These are phyloP conservation scores for Rhynchomys soricoides DNA, from an alignment of 2,113 vertebrate species.

Conservation along the genomic window DNA sequence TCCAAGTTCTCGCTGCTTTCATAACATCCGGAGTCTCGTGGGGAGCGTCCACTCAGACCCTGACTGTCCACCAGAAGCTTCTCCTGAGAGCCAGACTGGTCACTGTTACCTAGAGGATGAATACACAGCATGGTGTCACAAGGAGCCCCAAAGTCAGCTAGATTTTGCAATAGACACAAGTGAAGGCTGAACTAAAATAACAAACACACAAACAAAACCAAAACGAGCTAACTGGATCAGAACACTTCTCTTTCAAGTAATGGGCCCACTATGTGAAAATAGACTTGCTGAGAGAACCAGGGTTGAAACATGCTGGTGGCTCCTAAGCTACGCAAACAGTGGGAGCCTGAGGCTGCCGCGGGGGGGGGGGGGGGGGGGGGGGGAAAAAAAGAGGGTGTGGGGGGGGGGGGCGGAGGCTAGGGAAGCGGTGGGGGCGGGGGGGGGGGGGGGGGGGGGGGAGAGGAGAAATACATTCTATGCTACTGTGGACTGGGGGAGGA, in stretches of 20 bases:
- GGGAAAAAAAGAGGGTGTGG: no score
- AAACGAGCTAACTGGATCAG: neutral
- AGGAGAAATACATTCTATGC: no score
- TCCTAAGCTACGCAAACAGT: neutral
- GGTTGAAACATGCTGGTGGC: neutral
- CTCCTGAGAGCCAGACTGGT: slow-evolving; percentile 96
- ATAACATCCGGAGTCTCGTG: slow-evolving; percentile 98
- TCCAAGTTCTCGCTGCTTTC: slow-evolving; percentile 98
- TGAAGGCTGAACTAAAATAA: neutral
- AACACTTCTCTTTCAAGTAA: neutral
- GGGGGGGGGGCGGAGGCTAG: no score
- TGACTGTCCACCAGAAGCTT: slow-evolving; percentile 93
- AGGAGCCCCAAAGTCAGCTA: neutral
- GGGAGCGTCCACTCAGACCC: slow-evolving; percentile 92
- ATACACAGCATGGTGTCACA: slow-evolving; percentile 52
- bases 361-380: no score
- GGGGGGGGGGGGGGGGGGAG: no score
- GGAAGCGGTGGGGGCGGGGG: no score
- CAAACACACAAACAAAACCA: neutral
- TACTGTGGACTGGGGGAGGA: accelerated
- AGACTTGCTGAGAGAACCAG: neutral
- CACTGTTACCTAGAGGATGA: slow-evolving; percentile 93
- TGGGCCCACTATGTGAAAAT: neutral
- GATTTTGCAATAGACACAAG: accelerated
- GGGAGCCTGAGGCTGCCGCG: neutral